Percentiles rank a stretch among this genome's conserved stretches.
Conservation (phyloP, 2,888 invertebrate genomes). For the Lapara coniferarum region DNA sequence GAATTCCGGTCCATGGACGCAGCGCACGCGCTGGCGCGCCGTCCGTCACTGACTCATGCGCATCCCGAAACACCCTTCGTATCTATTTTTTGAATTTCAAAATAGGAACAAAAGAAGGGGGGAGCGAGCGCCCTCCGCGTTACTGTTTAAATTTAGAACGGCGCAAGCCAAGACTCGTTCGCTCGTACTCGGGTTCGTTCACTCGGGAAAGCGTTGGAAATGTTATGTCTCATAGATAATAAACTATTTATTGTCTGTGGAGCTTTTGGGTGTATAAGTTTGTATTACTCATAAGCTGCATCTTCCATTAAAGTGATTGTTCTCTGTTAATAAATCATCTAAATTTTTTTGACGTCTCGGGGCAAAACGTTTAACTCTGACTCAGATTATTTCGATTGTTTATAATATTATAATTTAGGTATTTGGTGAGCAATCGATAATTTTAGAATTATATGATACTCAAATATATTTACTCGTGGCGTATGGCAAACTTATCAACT, state of each 20-base stretch:
- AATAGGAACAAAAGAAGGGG: constrained; percentile 82
- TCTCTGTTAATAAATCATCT: too few species aligned
- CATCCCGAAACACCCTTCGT: constrained; percentile 74
- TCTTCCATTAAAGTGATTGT: too few species aligned
- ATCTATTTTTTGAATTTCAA: constrained; percentile 78
- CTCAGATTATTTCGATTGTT: too few species aligned
- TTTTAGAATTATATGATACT: too few species aligned
- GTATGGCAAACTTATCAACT: too few species aligned
- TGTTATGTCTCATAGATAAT: constrained; percentile 45
- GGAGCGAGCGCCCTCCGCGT: constrained; percentile 77
- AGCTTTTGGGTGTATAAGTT: constrained; percentile 6
- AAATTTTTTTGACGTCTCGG: too few species aligned
- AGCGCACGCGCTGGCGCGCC: constrained; percentile 73
- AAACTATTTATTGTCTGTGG: constrained; percentile 31
- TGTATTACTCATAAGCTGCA: too few species aligned
- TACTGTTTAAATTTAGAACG: constrained; percentile 66
- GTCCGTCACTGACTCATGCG: constrained; percentile 78
- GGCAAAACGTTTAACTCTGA: too few species aligned
- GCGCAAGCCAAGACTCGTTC: constrained; percentile 65
- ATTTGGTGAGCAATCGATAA: too few species aligned
- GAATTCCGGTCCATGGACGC: constrained; percentile 39
- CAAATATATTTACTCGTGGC: too few species aligned
- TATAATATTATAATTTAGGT: too few species aligned
- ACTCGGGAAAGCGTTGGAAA: constrained; percentile 62
- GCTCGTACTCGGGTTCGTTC: constrained; percentile 67